Evolutionary conservation across 2,797 vertebrate species (phyloP), one percentile per base, ranked within the genome.

Genomic region (Dryobates pubescens): DNA sequence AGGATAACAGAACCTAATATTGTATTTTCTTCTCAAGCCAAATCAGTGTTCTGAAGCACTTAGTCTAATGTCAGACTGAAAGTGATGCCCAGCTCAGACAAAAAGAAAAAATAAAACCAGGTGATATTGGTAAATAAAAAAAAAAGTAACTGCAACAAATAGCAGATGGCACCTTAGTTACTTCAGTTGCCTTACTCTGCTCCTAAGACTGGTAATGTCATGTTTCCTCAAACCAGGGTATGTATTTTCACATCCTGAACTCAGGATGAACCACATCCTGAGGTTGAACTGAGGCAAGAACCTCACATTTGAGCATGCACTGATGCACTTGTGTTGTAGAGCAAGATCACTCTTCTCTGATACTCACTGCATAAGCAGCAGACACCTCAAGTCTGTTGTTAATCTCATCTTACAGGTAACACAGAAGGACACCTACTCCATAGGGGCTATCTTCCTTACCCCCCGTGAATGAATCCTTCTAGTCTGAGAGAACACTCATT

Each of bases 121-220:
- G 12, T 9, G 0, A 53, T 30, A 43, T 0, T 13, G 2, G 20
- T 53, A 86, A 82, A 56, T 22, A 5, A 22, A 47, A 47, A 45
- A 24, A 24, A 15, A 41, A 30, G 2, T 2, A 38, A 57, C 24
- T 10, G 18, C 63, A 58, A 41, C 22, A 83, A 47, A 79, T 20
- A 34, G 45, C 41, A 82, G n/a, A 32, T 13, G 18, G 43, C 36
- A 78, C 27, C n/a, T 22, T 17, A 53, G 27, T 26, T 58, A 29
- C 58, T 70, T 88, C 17, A 49, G 16, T 43, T 79, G 27, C 15
- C 22, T 34, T 61, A 24, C 23, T 82, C 65, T 57, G 61, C 30
- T 62, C 11, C 10, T 32, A 69, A 56, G 9, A 13, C n/a, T 51
- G 14, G 38, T n/a, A 65, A 53, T 49, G n/a, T 18, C 17, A 10